Evolutionary conservation across 2,797 vertebrate genomes (phyloP).

Genomic region (Propithecus perrieri): DNA sequence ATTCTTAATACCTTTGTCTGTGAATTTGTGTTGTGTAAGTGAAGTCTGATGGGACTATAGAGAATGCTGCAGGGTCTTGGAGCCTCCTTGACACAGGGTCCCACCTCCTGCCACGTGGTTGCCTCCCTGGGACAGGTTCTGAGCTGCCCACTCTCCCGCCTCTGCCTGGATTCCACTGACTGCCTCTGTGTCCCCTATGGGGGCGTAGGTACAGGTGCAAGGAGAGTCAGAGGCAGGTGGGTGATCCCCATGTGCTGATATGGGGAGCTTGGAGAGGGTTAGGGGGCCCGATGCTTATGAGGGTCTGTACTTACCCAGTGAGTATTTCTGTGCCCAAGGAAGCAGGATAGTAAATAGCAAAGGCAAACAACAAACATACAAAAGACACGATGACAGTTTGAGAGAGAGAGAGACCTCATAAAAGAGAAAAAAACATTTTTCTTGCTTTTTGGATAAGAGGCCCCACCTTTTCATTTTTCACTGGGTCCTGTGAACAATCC

Average conservation of each 20-base stretch:
- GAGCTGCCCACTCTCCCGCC: background rate
- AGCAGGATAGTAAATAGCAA: background rate
- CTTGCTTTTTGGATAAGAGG: background rate
- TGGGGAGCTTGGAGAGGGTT: background rate
- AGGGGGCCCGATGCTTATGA: background rate
- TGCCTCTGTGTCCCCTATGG: background rate
- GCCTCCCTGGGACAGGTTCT: background rate
- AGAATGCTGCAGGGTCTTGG: background rate
- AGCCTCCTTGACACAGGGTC: rapidly evolving
- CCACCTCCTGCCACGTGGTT: background rate
- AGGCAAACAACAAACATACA: background rate
- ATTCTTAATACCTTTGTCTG: background rate
- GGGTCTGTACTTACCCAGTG: background rate
- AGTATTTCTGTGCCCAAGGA: background rate
- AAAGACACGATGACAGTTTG: background rate
- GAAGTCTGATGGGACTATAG: background rate
- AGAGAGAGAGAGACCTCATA: background rate
- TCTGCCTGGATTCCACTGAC: background rate
- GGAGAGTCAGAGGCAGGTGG: background rate
- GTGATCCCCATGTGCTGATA: background rate
- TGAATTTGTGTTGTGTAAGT: background rate
- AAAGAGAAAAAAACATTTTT: background rate
- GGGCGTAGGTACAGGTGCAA: background rate
- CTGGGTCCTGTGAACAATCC: background rate
- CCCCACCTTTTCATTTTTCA: background rate